phyloP scores from a whole-genome alignment of 2,113 vertebrate species.

The Proteles cristata region DNA sequence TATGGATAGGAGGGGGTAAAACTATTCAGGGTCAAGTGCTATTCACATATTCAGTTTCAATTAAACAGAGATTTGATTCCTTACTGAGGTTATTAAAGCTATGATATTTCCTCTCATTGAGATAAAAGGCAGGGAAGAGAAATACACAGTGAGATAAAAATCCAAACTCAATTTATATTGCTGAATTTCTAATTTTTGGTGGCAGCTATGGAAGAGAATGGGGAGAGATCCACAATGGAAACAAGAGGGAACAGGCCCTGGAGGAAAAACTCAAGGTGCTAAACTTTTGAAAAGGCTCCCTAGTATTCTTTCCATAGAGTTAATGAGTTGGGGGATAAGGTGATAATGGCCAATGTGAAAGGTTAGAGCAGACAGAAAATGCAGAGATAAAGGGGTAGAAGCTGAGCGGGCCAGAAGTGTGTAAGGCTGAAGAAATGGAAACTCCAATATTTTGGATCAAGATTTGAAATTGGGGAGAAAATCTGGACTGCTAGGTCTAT shows the following conservation, averaged over 20 bases:
- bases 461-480: neutral
- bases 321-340: neutral
- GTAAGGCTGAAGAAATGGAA: neutral
- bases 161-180: neutral
- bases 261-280: neutral
- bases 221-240: neutral
- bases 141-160: neutral
- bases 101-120: too few relatives aligned
- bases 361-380: neutral
- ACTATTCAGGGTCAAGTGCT: neutral
- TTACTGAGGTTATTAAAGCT: neutral
- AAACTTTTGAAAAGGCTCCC: neutral
- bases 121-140: neutral
- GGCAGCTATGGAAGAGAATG: neutral
- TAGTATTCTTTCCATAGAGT: neutral
- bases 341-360: neutral
- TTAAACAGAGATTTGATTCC: neutral
- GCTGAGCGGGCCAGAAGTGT: neutral
- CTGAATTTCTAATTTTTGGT: neutral
- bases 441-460: neutral
- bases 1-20: neutral
- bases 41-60: neutral
- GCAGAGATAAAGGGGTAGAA: neutral
- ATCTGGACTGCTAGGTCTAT: neutral
- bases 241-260: neutral